Evolutionary conservation across 2,113 vertebrate genomes (phyloP), one percentile per base, ranked within the genome.

Genomic region (Callionymus lyra): DNA sequence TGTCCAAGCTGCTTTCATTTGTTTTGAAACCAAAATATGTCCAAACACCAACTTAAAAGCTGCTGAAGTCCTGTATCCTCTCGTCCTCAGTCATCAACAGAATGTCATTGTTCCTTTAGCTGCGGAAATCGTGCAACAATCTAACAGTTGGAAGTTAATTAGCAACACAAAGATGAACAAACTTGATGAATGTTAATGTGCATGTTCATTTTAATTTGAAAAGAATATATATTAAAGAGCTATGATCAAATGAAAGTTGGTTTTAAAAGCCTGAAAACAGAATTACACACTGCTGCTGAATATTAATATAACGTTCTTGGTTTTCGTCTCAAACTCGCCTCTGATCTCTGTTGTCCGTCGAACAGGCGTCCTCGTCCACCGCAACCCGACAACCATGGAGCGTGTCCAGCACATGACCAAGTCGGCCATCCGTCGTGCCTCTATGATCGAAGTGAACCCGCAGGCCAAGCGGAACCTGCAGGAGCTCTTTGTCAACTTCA

Each of bases 401-500:
- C 94, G 95, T 51, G 93, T 98, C 34, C 93, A 97, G 70, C 85
- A 98, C 72, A 91, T 97, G 63, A 95, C 94, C 56, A 94, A 93
- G 70, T 86, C 92, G 4, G 95, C 93, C 59, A 89, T 98, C 56
- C 86, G 95, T 76, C 90, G 95, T 78, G 95, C 93, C 53, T 98
- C 95, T 62, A 53, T 84, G 74, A 94, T 98, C 76, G 95, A 98
- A 84, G 85, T 98, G 79, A 92, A 85, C 38, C 94, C 90, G 15
- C 93, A 97, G 73, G 86, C 89, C 65, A 91, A 90, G 44, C 90
- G 89, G 80, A 97, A 92, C 72, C 81, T 97, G 66, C 95, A 97
- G 83, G 92, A 97, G 81, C 91, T 99, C 4, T 98, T 99, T 50
- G 84, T 96, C 84, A 99, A 99, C 84, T 99, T 99, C 82, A 93